phyloP scores from a whole-genome alignment of 2,888 invertebrate genomes.

The Ophion ventricosus region DNA sequence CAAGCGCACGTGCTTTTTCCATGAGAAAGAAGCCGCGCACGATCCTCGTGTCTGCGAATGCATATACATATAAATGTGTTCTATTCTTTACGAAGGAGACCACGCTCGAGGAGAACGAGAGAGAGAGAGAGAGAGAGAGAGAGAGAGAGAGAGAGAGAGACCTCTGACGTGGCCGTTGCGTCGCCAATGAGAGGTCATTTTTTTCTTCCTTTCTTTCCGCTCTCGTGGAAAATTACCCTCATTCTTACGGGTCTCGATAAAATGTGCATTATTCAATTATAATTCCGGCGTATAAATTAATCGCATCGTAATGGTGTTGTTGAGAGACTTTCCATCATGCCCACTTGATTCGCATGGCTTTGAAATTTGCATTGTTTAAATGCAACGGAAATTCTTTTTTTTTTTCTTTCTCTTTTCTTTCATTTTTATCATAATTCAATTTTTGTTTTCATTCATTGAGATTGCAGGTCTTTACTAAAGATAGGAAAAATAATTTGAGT shows the following conservation, averaged over 20 bases:
- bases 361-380: too few species aligned
- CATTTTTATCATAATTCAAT: too few species aligned
- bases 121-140: too few species aligned
- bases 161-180: slow-evolving; percentile 53
- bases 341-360: too few species aligned
- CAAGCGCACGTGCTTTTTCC: slow-evolving; percentile 56
- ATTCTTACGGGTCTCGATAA: slow-evolving; percentile 4
- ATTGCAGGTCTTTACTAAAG: too few species aligned
- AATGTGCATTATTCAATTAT: background rate
- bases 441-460: too few species aligned
- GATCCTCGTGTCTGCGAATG: slow-evolving; percentile 1
- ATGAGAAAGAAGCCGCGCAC: slow-evolving; percentile 25
- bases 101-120: background rate
- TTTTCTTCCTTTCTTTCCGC: slow-evolving; percentile 37
- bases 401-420: too few species aligned
- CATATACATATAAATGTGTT: background rate
- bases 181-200: slow-evolving; percentile 29
- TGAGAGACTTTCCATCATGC: background rate
- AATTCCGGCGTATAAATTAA: background rate
- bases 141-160: too few species aligned
- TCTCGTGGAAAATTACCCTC: slow-evolving; percentile 74
- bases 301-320: background rate
- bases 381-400: too few species aligned
- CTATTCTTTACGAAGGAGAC: background rate
- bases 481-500: too few species aligned